Percentiles rank a stretch among this genome's conserved stretches.
Conservation (phyloP, 2,888 invertebrate species). For the Coleophora deauratella region DNA sequence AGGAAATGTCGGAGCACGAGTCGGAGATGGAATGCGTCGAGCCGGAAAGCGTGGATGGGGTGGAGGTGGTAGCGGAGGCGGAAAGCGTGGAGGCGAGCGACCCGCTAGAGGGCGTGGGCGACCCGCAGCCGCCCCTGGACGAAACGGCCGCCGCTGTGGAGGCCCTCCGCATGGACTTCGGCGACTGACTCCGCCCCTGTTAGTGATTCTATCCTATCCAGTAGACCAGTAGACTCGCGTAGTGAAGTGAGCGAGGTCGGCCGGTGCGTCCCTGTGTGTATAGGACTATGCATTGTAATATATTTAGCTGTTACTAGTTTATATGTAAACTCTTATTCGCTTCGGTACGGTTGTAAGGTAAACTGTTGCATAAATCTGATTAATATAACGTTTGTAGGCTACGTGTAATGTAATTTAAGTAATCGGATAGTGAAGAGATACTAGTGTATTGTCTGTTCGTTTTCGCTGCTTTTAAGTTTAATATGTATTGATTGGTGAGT, state of each 20-base stretch:
- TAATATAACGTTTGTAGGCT: constrained; percentile 61
- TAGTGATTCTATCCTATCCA: constrained; percentile 7
- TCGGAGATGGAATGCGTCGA: constrained; percentile 2
- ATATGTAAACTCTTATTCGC: constrained; percentile 52
- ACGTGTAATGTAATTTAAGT: constrained; percentile 40
- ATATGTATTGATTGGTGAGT: constrained; percentile 27
- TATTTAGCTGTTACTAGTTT: constrained; percentile 44
- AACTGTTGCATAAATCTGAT: constrained; percentile 69
- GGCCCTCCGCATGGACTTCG: constrained; percentile 13
- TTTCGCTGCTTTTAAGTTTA: constrained; percentile 31
- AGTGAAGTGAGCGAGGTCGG: constrained; percentile 1
- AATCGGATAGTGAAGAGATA: constrained; percentile 49
- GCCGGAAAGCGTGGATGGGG: constrained; percentile 15
- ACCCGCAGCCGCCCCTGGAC: constrained; percentile 15
- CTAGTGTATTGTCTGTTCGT: constrained; percentile 37
- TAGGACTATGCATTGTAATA: constrained; percentile 32
- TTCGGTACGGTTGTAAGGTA: constrained; percentile 64
- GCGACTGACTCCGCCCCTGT: constrained; percentile 13
- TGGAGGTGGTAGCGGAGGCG: constrained; percentile 15
- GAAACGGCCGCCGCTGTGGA: constrained; percentile 13
- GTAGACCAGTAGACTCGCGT: neutral
- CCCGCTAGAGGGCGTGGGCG: constrained; percentile 10
- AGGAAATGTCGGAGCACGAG: constrained; percentile 12
- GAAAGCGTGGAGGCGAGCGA: constrained; percentile 14
- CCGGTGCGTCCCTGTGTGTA: constrained; percentile 6